Conservation (phyloP, 2,113 vertebrate species). For the Cercopithecus mona region DNA sequence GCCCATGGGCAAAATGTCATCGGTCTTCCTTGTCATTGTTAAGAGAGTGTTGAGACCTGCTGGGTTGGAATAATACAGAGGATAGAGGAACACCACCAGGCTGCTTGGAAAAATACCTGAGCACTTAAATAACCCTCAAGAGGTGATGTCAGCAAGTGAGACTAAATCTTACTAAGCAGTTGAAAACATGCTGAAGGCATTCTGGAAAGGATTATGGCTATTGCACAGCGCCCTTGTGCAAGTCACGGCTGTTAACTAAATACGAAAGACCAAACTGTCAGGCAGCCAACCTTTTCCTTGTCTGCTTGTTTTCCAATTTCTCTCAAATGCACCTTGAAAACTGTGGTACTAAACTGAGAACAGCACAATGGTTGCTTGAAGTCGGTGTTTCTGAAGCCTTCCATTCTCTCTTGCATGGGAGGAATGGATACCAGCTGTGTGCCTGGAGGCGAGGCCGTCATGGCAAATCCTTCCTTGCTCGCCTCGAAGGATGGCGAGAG, state of each 20-base stretch:
- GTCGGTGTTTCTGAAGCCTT: not conserved
- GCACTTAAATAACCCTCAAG: not conserved
- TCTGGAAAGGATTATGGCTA: not conserved
- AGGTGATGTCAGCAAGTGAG: not conserved
- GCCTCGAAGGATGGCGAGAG: not conserved
- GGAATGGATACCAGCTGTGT: not conserved
- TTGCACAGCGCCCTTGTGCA: not conserved
- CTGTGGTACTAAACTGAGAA: not conserved
- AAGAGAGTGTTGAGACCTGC: not conserved
- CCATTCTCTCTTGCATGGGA: not conserved
- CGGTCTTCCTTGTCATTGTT: not conserved
- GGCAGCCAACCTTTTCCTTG: not conserved
- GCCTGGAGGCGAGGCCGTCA: not conserved
- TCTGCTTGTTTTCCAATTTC: not conserved
- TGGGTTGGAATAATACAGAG: not conserved
- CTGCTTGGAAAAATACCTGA: constrained; percentile 20
- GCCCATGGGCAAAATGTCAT: not conserved
- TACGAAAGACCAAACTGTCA: not conserved
- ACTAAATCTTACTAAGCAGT: not conserved
- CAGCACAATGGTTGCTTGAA: not conserved
- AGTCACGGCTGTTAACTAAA: not conserved
- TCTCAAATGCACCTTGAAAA: constrained; percentile 38
- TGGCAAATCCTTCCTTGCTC: not conserved
- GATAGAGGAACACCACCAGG: not conserved
- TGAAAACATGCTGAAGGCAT: not conserved